A percentile compares a stretch with the other conserved stretches of the same genome.
phyloP scores from a whole-genome alignment of 2,113 vertebrate species.

The Eclectus roratus region DNA sequence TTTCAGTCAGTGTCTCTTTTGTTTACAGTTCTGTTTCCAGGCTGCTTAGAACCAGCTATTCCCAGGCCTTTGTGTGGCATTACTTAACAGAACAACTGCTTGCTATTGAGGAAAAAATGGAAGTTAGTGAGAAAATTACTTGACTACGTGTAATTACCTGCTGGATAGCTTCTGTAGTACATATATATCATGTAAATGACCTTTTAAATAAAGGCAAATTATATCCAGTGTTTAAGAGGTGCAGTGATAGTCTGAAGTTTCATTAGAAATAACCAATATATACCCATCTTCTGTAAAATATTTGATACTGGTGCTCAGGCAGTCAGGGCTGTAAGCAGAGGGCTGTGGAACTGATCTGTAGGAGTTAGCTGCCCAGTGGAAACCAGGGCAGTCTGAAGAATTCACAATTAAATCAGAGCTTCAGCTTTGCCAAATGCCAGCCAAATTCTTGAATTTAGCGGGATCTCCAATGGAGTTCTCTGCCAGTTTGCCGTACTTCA shows the following conservation, averaged over 20 bases:
- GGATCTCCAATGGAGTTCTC: neutral
- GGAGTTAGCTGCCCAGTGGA: neutral
- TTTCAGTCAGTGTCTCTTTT: neutral
- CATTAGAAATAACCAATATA: neutral
- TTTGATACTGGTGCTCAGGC: neutral
- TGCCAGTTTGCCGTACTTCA: neutral
- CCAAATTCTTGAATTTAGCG: neutral
- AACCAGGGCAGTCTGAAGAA: neutral
- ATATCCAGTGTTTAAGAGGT: neutral
- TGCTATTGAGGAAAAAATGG: neutral
- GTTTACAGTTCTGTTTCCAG: neutral
- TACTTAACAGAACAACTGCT: neutral
- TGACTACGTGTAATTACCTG: neutral
- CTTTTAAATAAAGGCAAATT: constrained; percentile 5
- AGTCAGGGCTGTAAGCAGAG: neutral
- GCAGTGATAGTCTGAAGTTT: neutral
- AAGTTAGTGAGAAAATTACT: neutral
- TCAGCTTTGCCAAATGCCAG: neutral
- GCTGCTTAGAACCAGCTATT: neutral
- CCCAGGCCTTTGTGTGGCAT: neutral
- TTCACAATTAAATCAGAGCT: neutral
- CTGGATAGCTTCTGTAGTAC: neutral
- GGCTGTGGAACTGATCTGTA: neutral
- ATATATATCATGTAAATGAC: neutral
- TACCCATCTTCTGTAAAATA: neutral